Base-by-base conservation (phyloP, 2,113 vertebrate genomes). In the Agapornis roseicollis region DNA sequence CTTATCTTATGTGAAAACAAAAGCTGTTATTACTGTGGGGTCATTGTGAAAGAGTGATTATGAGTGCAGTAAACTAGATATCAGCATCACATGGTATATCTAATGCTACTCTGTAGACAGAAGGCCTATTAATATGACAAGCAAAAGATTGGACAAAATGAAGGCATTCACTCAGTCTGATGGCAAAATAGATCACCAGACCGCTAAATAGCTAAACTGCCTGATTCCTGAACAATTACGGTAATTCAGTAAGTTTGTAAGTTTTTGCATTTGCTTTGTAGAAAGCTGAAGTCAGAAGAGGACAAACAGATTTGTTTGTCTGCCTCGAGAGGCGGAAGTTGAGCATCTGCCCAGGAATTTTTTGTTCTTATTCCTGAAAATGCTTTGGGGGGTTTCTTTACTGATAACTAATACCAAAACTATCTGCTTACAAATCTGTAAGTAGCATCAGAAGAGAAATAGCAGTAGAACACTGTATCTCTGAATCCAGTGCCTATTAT, bases 171-270 rank as follows among this genome's bases (percentile, higher is more conserved):
- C 90, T 72, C 63, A 65, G 87, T 79, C 83, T 33, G 66, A 63
- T 78, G 77, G 85, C 78, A 88, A 78, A 96, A 93, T 46, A 79
- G 71, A 96, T 96, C 80, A 93, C 27, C 80, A 93, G 90, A 78
- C 74, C 80, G 60, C 53, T 96, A 89, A 95, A 92, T 9, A 88
- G 78, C 93, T 91, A 37, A 95, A 93, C 80, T 88, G 60, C 80
- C 93, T 69, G 53, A 55, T 33, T 89, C 73, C 35, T 58, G 55
- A 90, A 90, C 82, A 92, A 92, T 85, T 93, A n/a, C 19, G 61
- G 70, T 72, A 90, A 80, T 93, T 96, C 94, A 95, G 55, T 63
- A 69, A 53, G 56, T 80, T 90, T 52, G 50, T 68, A 80, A 91
- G 70, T 42, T 96, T 96, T 90, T 46, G 55, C 50, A 25, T 95